A percentile compares a stretch with the other conserved stretches of the same genome.
Evolutionary conservation across 2,113 vertebrate genomes (phyloP).

Genomic region (Pseudopodoces humilis): DNA sequence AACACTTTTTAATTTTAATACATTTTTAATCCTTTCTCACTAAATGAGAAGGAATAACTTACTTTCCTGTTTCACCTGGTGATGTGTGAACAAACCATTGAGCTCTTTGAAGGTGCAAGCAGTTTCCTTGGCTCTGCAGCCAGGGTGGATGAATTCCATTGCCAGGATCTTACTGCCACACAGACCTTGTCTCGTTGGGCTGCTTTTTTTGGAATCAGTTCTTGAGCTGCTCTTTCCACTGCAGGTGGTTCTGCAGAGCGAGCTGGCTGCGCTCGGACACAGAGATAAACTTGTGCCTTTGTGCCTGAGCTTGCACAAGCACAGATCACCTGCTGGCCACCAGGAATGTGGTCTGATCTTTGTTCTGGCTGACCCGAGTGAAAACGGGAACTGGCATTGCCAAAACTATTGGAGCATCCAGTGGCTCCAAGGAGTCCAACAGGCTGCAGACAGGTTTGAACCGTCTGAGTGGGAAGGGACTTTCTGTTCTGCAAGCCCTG

Average conservation of each 20-base stretch:
- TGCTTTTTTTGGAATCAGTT: background rate
- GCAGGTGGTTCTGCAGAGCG: background rate
- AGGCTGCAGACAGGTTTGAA: slow-evolving; percentile 19
- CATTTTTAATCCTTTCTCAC: background rate
- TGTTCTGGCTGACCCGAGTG: slow-evolving; percentile 8
- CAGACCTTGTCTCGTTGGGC: background rate
- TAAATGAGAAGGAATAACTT: background rate
- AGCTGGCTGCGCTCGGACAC: background rate
- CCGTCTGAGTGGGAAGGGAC: background rate
- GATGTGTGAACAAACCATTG: background rate
- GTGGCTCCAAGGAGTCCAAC: background rate
- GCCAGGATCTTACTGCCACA: background rate
- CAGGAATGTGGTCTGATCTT: slow-evolving; percentile 16
- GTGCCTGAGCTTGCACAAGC: background rate
- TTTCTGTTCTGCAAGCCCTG: slow-evolving; percentile 42
- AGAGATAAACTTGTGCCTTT: background rate
- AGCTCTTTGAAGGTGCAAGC: background rate
- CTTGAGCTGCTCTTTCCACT: background rate
- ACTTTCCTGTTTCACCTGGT: background rate
- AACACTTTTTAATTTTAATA: background rate
- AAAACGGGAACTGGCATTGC: background rate
- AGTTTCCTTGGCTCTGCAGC: background rate
- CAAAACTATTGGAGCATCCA: slow-evolving; percentile 11
- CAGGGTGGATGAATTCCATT: background rate
- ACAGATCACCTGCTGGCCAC: background rate